Base-by-base conservation (phyloP, 2,797 vertebrate species). In the Tragelaphus eurycerus region DNA sequence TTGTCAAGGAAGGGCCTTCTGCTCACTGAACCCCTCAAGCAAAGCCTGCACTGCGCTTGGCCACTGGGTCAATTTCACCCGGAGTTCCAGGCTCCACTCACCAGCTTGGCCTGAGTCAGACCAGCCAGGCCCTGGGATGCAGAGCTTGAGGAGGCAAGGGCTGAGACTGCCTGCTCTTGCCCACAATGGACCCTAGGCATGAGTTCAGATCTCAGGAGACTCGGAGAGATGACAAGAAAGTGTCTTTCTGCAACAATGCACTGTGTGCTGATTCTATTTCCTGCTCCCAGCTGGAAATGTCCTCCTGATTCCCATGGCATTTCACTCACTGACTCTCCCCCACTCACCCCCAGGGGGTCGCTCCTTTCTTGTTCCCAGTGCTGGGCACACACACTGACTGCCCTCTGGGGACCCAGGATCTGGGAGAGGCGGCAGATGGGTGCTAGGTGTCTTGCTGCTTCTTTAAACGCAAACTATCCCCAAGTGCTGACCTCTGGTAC, bases 31-130 rank as follows among this genome's bases (percentile, higher is more conserved):
- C 27, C 25, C 64, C 62, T 17, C 1, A 11, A 46, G n/a, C 13
- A 38, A 31, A n/a, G 38, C 31, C 2, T 1, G 57, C 21, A 10
- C 19, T 60, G 38, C 31, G 2, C 17, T 38, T 38, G 46, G 23
- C 57, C 92, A 23, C 92, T 96, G 92, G 78, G 71, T 81, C 25
- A 0, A 2, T 67, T 60, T 84, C 82, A 34, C 19, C 7, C 0
- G 0, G 48, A 89, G 85, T 96, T 94, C 81, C 52, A 76, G 89
- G 19, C 95, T 94, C 7, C 57, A 78, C 38, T 57, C 57, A 55
- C 7, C 96, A 89, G 86, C 96, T 11, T n/a, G 43, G 7, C 27
- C 96, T 89, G 48, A 43, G 62, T 48, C 27, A 31, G 64, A 76
- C 31, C 2, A n/a, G 31, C 57, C 43, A 55, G 10, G n/a, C 48